Conservation (phyloP, 2,888 invertebrate species). For the Pyrochroa serraticornis region DNA sequence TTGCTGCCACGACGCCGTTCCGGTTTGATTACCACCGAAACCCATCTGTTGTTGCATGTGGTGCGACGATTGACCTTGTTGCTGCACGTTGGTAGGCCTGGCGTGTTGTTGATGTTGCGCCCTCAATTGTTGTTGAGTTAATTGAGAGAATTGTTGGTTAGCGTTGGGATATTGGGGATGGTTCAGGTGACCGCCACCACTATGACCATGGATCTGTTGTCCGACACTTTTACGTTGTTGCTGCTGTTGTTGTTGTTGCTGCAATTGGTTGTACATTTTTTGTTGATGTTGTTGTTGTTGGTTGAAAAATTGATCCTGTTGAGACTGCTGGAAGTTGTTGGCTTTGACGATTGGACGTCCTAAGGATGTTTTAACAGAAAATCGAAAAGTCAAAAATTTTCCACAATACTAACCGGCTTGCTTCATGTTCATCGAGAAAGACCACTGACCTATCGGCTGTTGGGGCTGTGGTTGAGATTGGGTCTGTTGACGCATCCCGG, state of each 20-base stretch:
- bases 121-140: slow-evolving; percentile 47
- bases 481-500: slow-evolving; percentile 50
- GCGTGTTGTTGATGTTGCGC: slow-evolving; percentile 54
- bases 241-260: slow-evolving; percentile 48
- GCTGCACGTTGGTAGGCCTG: slow-evolving; percentile 49
- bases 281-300: slow-evolving; percentile 51
- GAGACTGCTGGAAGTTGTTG: slow-evolving; percentile 51
- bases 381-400: too few species aligned
- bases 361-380: slow-evolving; percentile 23
- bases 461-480: slow-evolving; percentile 45
- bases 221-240: slow-evolving; percentile 2
- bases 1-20: slow-evolving; percentile 43
- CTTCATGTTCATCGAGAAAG: slow-evolving; percentile 36
- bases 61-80: slow-evolving; percentile 45
- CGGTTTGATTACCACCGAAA: slow-evolving; percentile 30
- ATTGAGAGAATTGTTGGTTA: slow-evolving; percentile 41
- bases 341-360: slow-evolving; percentile 68
- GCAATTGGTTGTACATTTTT: slow-evolving; percentile 37
- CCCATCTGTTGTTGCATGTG: slow-evolving; percentile 35
- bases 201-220: slow-evolving; percentile 6
- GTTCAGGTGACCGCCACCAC: slow-evolving; percentile 6
- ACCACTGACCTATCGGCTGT: slow-evolving; percentile 43
- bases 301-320: slow-evolving; percentile 51
- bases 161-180: slow-evolving; percentile 33
- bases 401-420: slow-evolving; percentile 30